Base-by-base conservation (phyloP, 2,113 vertebrate genomes). In the Centropus bengalensis region DNA sequence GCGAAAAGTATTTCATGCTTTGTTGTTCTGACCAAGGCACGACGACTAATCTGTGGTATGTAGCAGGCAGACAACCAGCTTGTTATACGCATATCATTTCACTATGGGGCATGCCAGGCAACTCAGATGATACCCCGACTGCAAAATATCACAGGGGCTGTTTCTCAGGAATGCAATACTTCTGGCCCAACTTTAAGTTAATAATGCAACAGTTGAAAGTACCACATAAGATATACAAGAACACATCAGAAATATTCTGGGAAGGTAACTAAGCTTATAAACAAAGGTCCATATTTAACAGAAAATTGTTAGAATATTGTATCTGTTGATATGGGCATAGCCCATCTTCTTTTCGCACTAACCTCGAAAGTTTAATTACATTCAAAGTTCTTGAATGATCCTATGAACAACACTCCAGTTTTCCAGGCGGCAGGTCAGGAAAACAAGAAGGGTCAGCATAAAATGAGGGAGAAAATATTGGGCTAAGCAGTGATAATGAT, bases 21-120 rank as follows among this genome's bases (percentile, higher is more conserved):
- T 64, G 40, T 16, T 89, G 54, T 94, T 94, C 94, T 42, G 81
- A 38, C 83, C 11, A 0, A 96, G 83, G 78, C 78, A 24, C 26
- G 80, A 82, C 67, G 91, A 91, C 56, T 96, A 84, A 95, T 95
- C 91, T 96, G 93, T 32, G 90, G 91, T 93, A 94, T 91, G 93
- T 96, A 91, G 75, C 91, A 97, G 93, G 87, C 93, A 96, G 96
- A 91, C 80, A 94, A 47, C 21, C 83, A 95, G 60, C 21, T 74
- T 90, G 86, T 89, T 92, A 83, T 9, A 27, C 28, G 66, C 88
- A 91, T 97, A 70, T 95, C 95, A 66, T 68, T 93, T 97, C 94
- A 77, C 78, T 84, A 6, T 52, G 77, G 92, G 88, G 83, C 94
- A 96, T 96, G 92, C 82, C 59, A 71, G 79, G 64, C 55, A 93